Percentiles rank a stretch among this genome's conserved stretches.
Evolutionary conservation across 2,113 vertebrate genomes (phyloP).

Genomic region (Atrichornis clamosus): DNA sequence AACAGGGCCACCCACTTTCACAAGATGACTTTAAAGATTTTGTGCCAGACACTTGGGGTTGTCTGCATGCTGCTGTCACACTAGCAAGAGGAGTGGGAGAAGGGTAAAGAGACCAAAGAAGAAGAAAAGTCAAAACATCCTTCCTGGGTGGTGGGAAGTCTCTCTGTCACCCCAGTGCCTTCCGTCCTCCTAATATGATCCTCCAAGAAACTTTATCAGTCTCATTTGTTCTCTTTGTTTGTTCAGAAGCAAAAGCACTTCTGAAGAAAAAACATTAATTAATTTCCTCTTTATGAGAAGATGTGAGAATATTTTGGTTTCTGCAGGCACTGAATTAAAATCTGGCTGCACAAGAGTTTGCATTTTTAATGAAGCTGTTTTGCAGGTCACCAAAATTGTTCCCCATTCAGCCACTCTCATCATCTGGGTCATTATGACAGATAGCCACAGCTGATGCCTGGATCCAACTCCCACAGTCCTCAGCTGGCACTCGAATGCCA

Average conservation of each 20-base stretch:
- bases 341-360: not conserved
- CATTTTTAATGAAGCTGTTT: conserved; percentile 15
- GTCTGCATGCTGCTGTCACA: rapidly evolving
- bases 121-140: not conserved
- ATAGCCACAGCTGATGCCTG: conserved; percentile 29
- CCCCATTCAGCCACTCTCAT: conserved; percentile 27
- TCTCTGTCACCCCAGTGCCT: not conserved
- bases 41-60: not conserved
- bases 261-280: not conserved
- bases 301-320: not conserved
- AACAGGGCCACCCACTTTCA: not conserved
- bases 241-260: not conserved
- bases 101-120: not conserved
- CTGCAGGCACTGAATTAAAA: not conserved
- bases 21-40: not conserved
- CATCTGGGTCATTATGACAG: not conserved
- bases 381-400: conserved; percentile 54
- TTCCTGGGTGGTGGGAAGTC: not conserved
- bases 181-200: not conserved
- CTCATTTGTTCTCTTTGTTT: not conserved
- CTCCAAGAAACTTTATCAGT: not conserved
- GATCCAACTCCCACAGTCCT: not conserved
- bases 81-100: not conserved
- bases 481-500: conserved; percentile 21
- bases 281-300: not conserved